Evolutionary conservation across 2,797 vertebrate species (phyloP), one percentile per base, ranked within the genome.

Genomic region (Gymnoscopelus microlampas): DNA sequence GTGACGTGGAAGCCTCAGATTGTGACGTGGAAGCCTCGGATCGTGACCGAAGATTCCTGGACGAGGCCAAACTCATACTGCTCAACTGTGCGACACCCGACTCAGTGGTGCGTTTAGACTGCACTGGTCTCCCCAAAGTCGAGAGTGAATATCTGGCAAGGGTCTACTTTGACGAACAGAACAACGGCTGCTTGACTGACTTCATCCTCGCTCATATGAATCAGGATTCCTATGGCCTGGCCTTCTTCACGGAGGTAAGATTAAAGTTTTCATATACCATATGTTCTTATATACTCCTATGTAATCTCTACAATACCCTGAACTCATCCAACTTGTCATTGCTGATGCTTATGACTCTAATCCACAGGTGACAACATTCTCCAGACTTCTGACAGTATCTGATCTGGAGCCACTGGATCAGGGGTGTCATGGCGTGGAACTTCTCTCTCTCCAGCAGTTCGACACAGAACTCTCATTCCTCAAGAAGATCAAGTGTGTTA

Each of bases 401-500:
- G 97, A 99, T 9, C 68, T 91, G 51, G 88, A 90, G 1, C 83
- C 74, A 53, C 74, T 99, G 60, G 85, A 89, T 29, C 87, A 79
- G n/a, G 60, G 63, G 63, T 79, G 88, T 3, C 66, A 81, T 0
- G 89, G 74, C 39, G 88, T 93, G 47, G 91, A 91, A 23, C 82
- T 98, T 65, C 92, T 98, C 19, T 96, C 95, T 0, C 92, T 99
- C 63, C 96, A 98, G 73, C 96, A 97, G 86, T 99, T 98, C 87
- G 97, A 99, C 88, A 99, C 96, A 0, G 97, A 99, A 68, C 89
- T 93, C 60, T 96, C 98, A 0, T 99, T 98, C 83, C 90, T 98
- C 65, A 97, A 94, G 87, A 92, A 94, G 76, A 95, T 99, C 80
- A 93, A 94, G 98, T 98, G 83, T 91, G 94, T 84, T 70, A 3